Conservation (phyloP, 1,140 invertebrate species). For the Platyscapa corneri region DNA sequence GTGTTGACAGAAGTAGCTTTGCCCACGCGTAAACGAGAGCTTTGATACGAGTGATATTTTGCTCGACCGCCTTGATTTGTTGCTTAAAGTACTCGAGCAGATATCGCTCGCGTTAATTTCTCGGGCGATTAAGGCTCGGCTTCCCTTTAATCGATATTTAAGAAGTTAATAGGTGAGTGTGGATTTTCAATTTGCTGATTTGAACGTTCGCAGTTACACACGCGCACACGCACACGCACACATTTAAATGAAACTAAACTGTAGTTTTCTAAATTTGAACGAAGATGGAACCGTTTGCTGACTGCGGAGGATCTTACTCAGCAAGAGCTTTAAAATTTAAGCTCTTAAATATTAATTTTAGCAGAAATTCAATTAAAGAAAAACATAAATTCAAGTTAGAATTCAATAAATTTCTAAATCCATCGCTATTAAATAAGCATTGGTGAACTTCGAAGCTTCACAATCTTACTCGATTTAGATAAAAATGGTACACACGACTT, state of each 20-base stretch:
- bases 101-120: neutral
- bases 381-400: too few relatives aligned
- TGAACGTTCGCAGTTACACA: neutral
- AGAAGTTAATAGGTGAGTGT: neutral
- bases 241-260: neutral
- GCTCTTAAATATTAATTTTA: neutral
- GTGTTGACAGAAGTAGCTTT: constrained; percentile 30
- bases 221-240: too few relatives aligned
- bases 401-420: too few relatives aligned
- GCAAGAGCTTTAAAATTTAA: neutral
- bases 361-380: neutral
- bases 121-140: neutral
- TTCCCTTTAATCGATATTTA: constrained; percentile 10
- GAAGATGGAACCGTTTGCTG: neutral
- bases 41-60: neutral
- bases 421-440: too few relatives aligned
- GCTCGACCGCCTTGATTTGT: constrained; percentile 6
- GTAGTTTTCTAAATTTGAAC: neutral
- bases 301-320: neutral
- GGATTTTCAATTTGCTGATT: constrained; percentile 2
- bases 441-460: too few relatives aligned
- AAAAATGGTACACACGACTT: neutral
- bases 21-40: neutral
- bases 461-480: neutral
- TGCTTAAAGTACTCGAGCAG: neutral